Percentiles rank a stretch among this genome's conserved stretches.
These are phyloP conservation scores for Entosphenus tridentatus DNA, from an alignment of 2,113 vertebrate genomes.

Conservation along the genomic window DNA sequence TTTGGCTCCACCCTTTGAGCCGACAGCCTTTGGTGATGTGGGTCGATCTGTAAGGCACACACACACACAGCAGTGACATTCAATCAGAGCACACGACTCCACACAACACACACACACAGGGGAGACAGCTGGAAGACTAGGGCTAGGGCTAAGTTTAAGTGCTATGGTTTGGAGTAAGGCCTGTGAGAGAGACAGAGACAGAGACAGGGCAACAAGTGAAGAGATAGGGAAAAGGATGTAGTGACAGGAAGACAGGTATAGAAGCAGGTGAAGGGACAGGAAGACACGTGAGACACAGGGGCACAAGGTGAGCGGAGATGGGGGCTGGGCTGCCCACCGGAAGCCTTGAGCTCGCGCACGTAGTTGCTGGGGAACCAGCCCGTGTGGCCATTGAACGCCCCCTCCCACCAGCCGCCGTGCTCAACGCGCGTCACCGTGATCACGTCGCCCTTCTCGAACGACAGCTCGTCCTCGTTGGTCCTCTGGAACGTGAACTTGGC, in stretches of 20 bases:
- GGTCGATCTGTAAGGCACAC: constrained; percentile 3
- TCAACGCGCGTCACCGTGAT: constrained; percentile 74
- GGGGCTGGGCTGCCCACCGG: constrained; percentile 11
- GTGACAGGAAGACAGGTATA: no score
- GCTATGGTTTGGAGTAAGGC: no score
- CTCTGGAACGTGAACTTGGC: constrained; percentile 92
- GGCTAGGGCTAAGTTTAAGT: no score
- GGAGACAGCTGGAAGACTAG: no score
- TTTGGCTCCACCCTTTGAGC: no score
- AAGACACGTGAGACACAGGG: no score
- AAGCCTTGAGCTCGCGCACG: constrained; percentile 71
- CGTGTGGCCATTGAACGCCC: constrained; percentile 46
- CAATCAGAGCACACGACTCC: no score
- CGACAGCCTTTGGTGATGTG: background rate
- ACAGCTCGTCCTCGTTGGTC: constrained; percentile 93
- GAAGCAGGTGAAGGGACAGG: no score
- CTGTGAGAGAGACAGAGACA: no score
- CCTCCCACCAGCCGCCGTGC: constrained; percentile 98
- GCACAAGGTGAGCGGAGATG: background rate
- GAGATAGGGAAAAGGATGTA: no score
- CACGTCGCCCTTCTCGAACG: constrained; percentile 72
- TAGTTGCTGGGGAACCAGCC: constrained; percentile 99
- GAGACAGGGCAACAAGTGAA: no score
- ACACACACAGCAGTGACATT: background rate
- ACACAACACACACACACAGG: no score